phyloP scores from a whole-genome alignment of 2,113 vertebrate genomes.

The Hiodon tergisus region DNA sequence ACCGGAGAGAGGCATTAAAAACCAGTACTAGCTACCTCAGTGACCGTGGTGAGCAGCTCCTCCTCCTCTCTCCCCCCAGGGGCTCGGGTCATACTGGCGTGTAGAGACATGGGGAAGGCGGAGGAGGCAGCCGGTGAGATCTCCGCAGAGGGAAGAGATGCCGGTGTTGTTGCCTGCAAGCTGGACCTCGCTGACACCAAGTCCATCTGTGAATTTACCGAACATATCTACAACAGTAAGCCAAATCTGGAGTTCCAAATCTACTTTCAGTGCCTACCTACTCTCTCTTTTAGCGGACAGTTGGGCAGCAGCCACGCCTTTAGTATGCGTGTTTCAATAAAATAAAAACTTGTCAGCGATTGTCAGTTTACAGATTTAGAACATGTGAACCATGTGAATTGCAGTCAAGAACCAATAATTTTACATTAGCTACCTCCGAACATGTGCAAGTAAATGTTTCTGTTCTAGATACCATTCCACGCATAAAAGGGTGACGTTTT shows the following conservation, averaged over 20 bases:
- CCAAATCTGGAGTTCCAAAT: not conserved
- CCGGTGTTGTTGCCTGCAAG: slow-evolving; percentile 50
- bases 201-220: slow-evolving; percentile 62
- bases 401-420: not conserved
- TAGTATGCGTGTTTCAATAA: not conserved
- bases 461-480: not conserved
- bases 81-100: slow-evolving; percentile 58
- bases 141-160: slow-evolving; percentile 44
- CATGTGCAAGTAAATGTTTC: no score
- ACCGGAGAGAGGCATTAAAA: not conserved
- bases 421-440: no score
- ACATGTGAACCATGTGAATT: not conserved
- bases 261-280: not conserved
- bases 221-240: slow-evolving; percentile 60
- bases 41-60: not conserved
- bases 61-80: slow-evolving; percentile 36
- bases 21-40: not conserved
- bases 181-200: slow-evolving; percentile 63
- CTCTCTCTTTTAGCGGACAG: not conserved
- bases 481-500: not conserved
- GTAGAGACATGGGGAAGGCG: slow-evolving; percentile 56
- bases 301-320: not conserved
- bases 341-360: no score
- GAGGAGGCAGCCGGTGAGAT: slow-evolving; percentile 56
- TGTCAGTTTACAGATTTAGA: no score